A percentile compares a stretch with the other conserved stretches of the same genome.
Evolutionary conservation across 2,888 invertebrate genomes (phyloP).

Genomic region (Cybosia mesomella): DNA sequence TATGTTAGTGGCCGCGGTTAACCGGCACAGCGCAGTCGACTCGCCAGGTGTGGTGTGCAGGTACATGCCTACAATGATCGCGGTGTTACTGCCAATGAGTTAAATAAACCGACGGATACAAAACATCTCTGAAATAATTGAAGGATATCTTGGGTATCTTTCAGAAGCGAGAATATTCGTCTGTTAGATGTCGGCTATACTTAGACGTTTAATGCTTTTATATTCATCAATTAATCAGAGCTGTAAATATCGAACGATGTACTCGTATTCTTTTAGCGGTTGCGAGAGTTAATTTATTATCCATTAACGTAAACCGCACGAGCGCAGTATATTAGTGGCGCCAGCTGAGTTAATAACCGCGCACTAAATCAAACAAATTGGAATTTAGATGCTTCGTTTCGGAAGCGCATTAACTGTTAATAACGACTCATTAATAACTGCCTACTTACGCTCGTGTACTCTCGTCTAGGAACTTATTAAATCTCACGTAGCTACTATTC

Average conservation of each 20-base stretch:
- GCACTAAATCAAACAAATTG: conserved; percentile 21
- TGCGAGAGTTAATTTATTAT: conserved; percentile 7
- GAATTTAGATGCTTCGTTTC: conserved; percentile 12
- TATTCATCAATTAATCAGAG: conserved; percentile 13
- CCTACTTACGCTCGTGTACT: not conserved
- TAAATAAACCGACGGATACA: not conserved
- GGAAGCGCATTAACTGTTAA: conserved; percentile 13
- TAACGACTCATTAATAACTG: conserved; percentile 15
- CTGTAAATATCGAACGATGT: conserved; percentile 2
- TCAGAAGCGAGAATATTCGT: not conserved
- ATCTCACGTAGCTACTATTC: not conserved
- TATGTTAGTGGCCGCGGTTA: too few species aligned
- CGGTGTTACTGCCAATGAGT: not conserved
- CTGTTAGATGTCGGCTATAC: not conserved
- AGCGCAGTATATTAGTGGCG: not conserved
- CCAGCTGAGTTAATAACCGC: conserved; percentile 15
- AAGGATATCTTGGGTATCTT: not conserved
- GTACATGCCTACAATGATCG: too few species aligned
- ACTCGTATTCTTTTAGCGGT: conserved; percentile 7
- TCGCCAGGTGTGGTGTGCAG: too few species aligned
- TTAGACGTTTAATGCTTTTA: not conserved
- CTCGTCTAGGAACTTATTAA: not conserved
- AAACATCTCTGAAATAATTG: not conserved
- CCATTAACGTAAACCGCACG: conserved; percentile 12
- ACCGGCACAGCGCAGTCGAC: too few species aligned